A percentile compares a stretch with the other conserved stretches of the same genome.
Conservation (phyloP, 2,113 vertebrate genomes). For the Urocolius indicus region DNA sequence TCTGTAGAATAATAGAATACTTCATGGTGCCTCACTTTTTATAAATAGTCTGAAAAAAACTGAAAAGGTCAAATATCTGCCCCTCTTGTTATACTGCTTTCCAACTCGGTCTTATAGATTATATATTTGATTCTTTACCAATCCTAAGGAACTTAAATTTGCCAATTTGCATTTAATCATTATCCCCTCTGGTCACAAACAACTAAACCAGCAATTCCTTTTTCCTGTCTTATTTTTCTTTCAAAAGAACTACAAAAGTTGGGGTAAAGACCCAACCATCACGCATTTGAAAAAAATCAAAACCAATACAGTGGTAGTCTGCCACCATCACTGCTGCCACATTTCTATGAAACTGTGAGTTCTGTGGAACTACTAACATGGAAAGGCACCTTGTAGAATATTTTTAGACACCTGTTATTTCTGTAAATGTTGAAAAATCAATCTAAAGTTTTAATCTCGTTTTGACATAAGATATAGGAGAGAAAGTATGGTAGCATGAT, state of each 20-base stretch:
- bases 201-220: background rate
- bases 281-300: background rate
- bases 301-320: background rate
- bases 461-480: background rate
- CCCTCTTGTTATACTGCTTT: background rate
- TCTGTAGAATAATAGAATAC: background rate
- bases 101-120: background rate
- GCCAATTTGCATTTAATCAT: background rate
- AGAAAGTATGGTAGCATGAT: background rate
- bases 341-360: background rate
- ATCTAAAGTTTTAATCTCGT: background rate
- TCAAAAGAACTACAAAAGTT: background rate
- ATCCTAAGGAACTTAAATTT: background rate
- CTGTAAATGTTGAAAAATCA: background rate
- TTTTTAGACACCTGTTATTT: background rate
- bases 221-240: background rate
- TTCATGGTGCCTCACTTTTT: background rate
- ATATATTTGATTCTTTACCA: background rate
- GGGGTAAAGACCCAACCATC: background rate
- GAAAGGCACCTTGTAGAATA: background rate
- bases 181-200: background rate
- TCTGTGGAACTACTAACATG: background rate
- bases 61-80: background rate
- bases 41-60: background rate
- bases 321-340: background rate